phyloP scores from a whole-genome alignment of 2,888 invertebrate species.

The Dascillus cervinus region DNA sequence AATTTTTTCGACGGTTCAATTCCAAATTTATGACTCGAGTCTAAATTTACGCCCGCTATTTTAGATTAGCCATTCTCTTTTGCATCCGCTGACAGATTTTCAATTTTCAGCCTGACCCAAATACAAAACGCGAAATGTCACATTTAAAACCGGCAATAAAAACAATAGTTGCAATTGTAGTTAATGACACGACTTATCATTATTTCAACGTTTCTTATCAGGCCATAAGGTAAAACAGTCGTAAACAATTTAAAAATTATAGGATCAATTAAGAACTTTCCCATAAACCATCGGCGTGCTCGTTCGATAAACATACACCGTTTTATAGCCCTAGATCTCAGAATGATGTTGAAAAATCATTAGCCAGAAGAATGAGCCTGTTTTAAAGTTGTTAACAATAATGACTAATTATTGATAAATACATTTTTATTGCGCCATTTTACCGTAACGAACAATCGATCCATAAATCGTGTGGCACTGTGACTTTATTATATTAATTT shows the following conservation, averaged over 20 bases:
- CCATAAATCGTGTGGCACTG: conserved; percentile 9
- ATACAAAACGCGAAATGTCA: too few species aligned
- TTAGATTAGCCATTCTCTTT: too few species aligned
- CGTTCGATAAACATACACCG: conserved; percentile 7
- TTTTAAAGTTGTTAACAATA: conserved; percentile 9
- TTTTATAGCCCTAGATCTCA: conserved; percentile 4
- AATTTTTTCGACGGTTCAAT: too few species aligned
- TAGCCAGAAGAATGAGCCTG: conserved; percentile 4
- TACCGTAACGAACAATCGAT: conserved; percentile 10
- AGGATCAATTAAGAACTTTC: conserved; percentile 11
- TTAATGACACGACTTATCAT: background rate
- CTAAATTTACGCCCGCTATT: too few species aligned
- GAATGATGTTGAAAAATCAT: conserved; percentile 5
- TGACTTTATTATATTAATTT: background rate
- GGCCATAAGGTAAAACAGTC: conserved; percentile 1
- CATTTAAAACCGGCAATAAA: background rate
- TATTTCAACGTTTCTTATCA: conserved; percentile 11
- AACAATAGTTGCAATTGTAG: background rate
- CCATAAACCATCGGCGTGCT: conserved; percentile 8
- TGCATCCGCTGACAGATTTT: too few species aligned
- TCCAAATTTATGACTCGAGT: too few species aligned
- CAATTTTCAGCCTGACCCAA: too few species aligned
- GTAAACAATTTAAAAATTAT: conserved; percentile 7
- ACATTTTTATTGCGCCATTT: conserved; percentile 12
- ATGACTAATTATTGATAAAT: conserved; percentile 15